These are phyloP conservation scores for Malurus leucopterus DNA, from an alignment of 2,797 vertebrate genomes.

Conservation along the genomic window DNA sequence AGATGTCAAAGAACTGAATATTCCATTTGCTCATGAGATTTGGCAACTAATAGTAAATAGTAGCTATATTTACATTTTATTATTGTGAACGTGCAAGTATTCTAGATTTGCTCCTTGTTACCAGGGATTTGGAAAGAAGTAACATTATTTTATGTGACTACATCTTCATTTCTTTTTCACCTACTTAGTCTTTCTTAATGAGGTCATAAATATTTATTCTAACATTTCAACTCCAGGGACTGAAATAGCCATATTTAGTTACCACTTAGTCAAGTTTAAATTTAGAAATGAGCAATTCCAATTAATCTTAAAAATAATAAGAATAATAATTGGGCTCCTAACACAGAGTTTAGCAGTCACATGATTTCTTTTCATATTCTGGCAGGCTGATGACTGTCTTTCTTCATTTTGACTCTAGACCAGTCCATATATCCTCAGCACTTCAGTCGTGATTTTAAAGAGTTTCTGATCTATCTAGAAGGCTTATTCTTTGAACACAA, in stretches of 20 bases:
- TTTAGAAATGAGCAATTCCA: conserved; percentile 7
- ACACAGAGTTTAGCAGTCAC: not conserved
- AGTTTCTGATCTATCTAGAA: not conserved
- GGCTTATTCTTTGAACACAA: not conserved
- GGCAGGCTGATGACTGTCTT: not conserved
- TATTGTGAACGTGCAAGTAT: not conserved
- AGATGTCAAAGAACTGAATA: not conserved
- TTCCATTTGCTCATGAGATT: not conserved
- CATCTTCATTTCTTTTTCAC: not conserved
- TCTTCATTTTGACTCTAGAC: not conserved
- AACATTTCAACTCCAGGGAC: not conserved
- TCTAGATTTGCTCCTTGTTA: not conserved
- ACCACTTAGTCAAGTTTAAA: not conserved
- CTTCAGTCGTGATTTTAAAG: not conserved
- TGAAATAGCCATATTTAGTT: not conserved
- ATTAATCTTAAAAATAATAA: conserved; percentile 14
- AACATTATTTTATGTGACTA: not conserved
- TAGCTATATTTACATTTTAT: not conserved
- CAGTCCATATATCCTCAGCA: not conserved
- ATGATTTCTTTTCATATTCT: not conserved
- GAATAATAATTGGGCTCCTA: not conserved
- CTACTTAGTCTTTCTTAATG: conserved; percentile 2
- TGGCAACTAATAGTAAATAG: not conserved
- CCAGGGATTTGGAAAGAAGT: not conserved
- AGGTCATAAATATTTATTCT: conserved; percentile 33